A percentile compares a stretch with the other conserved stretches of the same genome.
Conservation (phyloP, 2,888 invertebrate species). For the Eristalis tenax region DNA sequence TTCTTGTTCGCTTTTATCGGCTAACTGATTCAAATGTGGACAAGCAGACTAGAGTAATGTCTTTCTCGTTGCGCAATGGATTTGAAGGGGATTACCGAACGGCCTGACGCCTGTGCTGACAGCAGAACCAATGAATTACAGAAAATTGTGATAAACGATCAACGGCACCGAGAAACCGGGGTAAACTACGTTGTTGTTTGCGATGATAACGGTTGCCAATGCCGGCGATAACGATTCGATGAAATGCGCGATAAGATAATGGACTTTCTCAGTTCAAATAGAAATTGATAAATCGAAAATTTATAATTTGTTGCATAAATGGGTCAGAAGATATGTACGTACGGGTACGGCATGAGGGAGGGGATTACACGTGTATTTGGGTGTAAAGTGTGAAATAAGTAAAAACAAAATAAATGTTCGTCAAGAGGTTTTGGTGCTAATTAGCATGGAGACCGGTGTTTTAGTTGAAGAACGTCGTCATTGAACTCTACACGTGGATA, state of each 20-base stretch:
- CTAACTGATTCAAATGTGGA: constrained; percentile 19
- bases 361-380: not conserved
- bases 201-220: constrained; percentile 7
- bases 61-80: constrained; percentile 42
- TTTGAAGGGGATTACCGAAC: constrained; percentile 21
- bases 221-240: constrained; percentile 6
- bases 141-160: constrained; percentile 16
- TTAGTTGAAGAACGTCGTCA: too few relatives aligned
- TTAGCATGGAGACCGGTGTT: not conserved
- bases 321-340: not conserved
- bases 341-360: too few relatives aligned
- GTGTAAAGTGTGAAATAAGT: not conserved
- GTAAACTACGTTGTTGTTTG: not conserved
- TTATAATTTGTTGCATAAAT: not conserved
- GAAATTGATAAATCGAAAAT: not conserved
- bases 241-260: constrained; percentile 4
- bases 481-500: too few relatives aligned
- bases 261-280: not conserved
- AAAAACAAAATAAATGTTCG: not conserved
- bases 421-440: not conserved
- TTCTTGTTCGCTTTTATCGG: constrained; percentile 19
- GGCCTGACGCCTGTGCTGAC: not conserved
- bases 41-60: constrained; percentile 17
- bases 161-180: not conserved
- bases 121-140: constrained; percentile 1